phyloP scores from a whole-genome alignment of 2,113 vertebrate genomes.

The Brachypteracias leptosomus region DNA sequence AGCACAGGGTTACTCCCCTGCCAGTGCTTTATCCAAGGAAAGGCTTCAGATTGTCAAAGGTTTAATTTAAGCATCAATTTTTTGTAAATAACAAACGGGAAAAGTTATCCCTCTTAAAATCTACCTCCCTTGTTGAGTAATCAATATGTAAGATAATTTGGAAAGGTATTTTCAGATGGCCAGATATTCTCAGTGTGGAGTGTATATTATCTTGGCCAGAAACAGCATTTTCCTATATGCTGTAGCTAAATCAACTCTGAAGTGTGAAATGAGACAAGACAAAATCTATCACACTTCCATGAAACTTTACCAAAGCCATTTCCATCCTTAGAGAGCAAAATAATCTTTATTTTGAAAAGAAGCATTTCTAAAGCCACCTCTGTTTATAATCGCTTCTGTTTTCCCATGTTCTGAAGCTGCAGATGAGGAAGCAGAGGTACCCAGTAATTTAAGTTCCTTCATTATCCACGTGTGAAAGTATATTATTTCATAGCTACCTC shows the following conservation, averaged over 20 bases:
- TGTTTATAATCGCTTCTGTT: background rate
- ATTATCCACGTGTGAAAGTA: background rate
- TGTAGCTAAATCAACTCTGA: constrained; percentile 11
- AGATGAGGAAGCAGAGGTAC: background rate
- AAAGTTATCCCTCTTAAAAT: background rate
- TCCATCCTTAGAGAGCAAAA: background rate
- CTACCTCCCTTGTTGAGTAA: background rate
- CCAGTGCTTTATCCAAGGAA: background rate
- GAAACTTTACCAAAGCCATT: background rate
- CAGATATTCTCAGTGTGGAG: background rate
- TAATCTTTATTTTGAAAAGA: background rate
- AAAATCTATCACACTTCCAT: background rate
- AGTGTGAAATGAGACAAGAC: constrained; percentile 23
- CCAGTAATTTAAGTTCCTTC: background rate
- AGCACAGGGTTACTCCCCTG: background rate
- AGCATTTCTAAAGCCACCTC: background rate
- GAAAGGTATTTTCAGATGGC: background rate
- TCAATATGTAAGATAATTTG: constrained; percentile 8
- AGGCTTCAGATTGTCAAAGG: background rate
- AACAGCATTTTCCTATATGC: background rate
- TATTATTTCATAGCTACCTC: background rate
- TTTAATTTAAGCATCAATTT: background rate
- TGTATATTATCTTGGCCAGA: background rate
- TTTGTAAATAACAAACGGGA: background rate
- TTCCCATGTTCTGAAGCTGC: background rate